Base-by-base conservation (phyloP, 2,113 vertebrate species). In the Peromyscus polionotus region DNA sequence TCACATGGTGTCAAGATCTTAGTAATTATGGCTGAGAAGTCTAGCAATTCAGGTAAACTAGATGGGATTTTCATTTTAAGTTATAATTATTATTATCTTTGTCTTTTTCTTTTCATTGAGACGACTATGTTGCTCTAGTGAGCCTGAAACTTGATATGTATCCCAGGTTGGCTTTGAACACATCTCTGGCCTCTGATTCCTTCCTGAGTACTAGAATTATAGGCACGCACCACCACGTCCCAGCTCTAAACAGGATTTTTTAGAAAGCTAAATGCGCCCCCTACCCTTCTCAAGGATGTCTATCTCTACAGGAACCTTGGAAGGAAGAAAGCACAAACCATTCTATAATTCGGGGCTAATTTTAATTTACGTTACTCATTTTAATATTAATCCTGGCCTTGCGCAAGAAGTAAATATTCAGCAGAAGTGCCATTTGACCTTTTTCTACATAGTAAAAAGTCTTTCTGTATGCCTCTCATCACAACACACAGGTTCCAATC, bases 1-100 rank as follows among this genome's bases (percentile, higher is more conserved):
- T 83, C 8, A 63, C 12, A 1, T 9, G 7, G 16, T 36, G 20
- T 59, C 61, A 68, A 39, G 81, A 83, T 54, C 89, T 87, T n/a
- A 54, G 73, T 22, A 93, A 90, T 12, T 22, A 36, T 22, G 31
- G 48, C n/a, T 39, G n/a, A 93, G n/a, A 54, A 89, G 33, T 33
- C 33, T 22, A 96, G 63, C 19, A 84, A 93, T 51, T 91, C 91
- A 89, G 42, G 33, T 77, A 81, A 93, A 84, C 61, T 33, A 79
- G 28, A 39, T 0, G 42, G 45, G 16, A 45, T 9, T 86, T 92
- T 59, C 16, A 84, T 5, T 63, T n/a, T 54, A 88, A 70, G 20
- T n/a, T 72, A 68, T 51, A 33, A 33, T 86, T 67, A 10, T n/a
- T 59, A n/a, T 83, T 39, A 45, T 61, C 36, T 57, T 54, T 12